Percentiles rank a stretch among this genome's conserved stretches.
Conservation (phyloP, 2,113 vertebrate genomes). For the Thinocorus orbignyianus region DNA sequence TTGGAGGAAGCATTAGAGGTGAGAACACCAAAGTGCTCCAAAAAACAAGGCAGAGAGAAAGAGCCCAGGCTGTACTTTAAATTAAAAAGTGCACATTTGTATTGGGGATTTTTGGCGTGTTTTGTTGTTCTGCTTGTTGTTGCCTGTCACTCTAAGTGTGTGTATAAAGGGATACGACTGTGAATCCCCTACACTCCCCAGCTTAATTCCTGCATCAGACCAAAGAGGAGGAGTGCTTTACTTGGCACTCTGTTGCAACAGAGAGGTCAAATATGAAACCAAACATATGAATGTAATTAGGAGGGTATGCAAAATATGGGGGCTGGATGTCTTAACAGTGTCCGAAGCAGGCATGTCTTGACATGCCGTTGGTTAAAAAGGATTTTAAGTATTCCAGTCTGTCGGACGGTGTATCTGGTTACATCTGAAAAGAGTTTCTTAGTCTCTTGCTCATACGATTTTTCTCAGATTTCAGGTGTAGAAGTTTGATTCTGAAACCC, state of each 20-base stretch:
- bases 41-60: conserved; percentile 1
- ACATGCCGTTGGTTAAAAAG: conserved; percentile 58
- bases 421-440: conserved; percentile 40
- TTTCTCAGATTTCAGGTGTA: conserved; percentile 46
- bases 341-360: conserved; percentile 63
- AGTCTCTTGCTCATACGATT: not conserved
- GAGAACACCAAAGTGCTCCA: not conserved
- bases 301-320: conserved; percentile 63
- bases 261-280: conserved; percentile 58
- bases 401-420: conserved; percentile 54
- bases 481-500: conserved; percentile 3
- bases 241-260: conserved; percentile 18
- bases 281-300: conserved; percentile 65
- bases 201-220: not conserved
- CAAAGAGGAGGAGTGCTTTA: not conserved
- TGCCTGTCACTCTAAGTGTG: not conserved
- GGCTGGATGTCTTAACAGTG: conserved; percentile 56
- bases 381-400: conserved; percentile 64
- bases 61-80: not conserved
- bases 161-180: not conserved
- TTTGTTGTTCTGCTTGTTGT: not conserved
- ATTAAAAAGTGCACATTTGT: not conserved
- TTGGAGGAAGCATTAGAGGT: conserved; percentile 26
- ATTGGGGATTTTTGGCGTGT: not conserved
- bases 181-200: not conserved